Conservation (phyloP, 2,797 vertebrate species). For the Rhynchotus rufescens region DNA sequence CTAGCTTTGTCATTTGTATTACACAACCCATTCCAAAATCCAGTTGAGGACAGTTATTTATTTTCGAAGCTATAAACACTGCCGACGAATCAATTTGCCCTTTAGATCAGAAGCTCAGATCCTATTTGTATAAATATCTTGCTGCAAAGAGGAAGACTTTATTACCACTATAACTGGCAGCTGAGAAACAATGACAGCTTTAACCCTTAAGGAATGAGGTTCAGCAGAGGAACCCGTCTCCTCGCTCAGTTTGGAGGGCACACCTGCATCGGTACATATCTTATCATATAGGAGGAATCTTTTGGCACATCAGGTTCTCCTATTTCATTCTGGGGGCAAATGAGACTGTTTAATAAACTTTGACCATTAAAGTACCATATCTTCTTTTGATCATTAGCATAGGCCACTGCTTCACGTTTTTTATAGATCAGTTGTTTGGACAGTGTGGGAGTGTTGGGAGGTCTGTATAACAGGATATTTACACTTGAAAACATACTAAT, state of each 20-base stretch:
- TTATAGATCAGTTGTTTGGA: conserved; percentile 69
- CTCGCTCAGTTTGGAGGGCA: not conserved
- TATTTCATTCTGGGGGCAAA: conserved; percentile 60
- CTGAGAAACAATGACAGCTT: conserved; percentile 3
- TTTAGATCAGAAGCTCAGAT: conserved; percentile 64
- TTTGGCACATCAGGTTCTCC: not conserved
- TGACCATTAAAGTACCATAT: conserved; percentile 43
- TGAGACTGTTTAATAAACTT: conserved; percentile 58
- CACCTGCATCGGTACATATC: not conserved
- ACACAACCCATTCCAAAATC: conserved; percentile 55
- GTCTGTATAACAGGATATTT: conserved; percentile 73
- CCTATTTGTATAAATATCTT: conserved; percentile 68
- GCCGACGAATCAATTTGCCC: conserved; percentile 65
- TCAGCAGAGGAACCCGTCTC: not conserved
- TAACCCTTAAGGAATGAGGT: conserved; percentile 37
- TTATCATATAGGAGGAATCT: conserved; percentile 30
- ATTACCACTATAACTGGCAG: conserved; percentile 51
- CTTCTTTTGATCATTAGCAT: conserved; percentile 71
- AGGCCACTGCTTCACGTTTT: conserved; percentile 48
- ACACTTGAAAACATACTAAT: conserved; percentile 62
- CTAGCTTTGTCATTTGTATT: conserved; percentile 60
- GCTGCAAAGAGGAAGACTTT: conserved; percentile 58
- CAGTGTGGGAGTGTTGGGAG: conserved; percentile 56
- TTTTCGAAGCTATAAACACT: conserved; percentile 70
- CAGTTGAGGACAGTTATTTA: conserved; percentile 48